These are phyloP conservation scores for Abramis brama DNA, from an alignment of 2,113 vertebrate species.

Conservation along the genomic window DNA sequence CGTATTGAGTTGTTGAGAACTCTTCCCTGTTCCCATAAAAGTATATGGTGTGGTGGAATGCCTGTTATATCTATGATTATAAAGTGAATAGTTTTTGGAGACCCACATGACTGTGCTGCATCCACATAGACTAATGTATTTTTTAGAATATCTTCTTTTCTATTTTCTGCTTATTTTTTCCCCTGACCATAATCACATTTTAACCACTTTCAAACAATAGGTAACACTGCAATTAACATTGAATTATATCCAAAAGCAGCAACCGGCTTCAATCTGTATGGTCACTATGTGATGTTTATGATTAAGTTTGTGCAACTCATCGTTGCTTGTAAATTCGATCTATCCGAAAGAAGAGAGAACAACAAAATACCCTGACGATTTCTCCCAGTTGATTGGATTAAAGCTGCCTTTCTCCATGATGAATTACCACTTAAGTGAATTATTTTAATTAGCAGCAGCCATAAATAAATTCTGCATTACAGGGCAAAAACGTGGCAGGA, in stretches of 20 bases:
- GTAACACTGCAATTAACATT: not conserved
- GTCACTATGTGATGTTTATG: not conserved
- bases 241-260: not conserved
- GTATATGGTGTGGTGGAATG: not conserved
- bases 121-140: not conserved
- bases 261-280: not conserved
- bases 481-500: slow-evolving; percentile 29
- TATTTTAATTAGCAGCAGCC: slow-evolving; percentile 52
- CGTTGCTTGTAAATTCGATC: not conserved
- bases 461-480: slow-evolving; percentile 51
- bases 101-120: not conserved
- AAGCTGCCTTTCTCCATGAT: slow-evolving; percentile 38
- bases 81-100: not conserved
- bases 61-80: not conserved
- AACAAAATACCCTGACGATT: slow-evolving; percentile 21
- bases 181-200: not conserved
- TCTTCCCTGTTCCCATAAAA: slow-evolving; percentile 26
- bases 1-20: not conserved
- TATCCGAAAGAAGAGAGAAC: slow-evolving; percentile 1
- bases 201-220: not conserved
- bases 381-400: slow-evolving; percentile 21
- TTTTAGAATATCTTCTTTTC: not conserved
- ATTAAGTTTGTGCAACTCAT: not conserved
- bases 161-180: not conserved
- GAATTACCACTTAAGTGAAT: slow-evolving; percentile 42